Evolutionary conservation across 2,888 invertebrate species (phyloP).

Genomic region (Aleiodes testaceus): DNA sequence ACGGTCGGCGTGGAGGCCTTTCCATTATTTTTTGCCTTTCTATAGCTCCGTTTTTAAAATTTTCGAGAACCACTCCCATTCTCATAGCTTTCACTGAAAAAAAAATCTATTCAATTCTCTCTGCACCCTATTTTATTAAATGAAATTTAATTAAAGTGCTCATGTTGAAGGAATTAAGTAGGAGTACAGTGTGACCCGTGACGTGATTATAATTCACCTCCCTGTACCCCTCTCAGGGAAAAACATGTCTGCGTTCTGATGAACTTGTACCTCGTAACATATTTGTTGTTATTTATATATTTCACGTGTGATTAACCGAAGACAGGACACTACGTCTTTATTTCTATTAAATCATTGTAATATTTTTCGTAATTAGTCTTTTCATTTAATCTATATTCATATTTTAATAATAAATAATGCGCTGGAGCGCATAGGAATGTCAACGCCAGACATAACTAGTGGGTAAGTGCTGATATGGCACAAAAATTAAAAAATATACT

Average conservation of each 20-base stretch:
- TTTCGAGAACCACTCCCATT: no score
- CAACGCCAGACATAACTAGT: slow-evolving; percentile 59
- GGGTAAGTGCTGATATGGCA: slow-evolving; percentile 56
- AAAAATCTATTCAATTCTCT: no score
- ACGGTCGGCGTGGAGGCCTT: no score
- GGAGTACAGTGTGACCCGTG: slow-evolving; percentile 22
- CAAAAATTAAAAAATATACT: slow-evolving; percentile 47
- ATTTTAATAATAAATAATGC: slow-evolving; percentile 57
- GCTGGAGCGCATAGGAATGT: slow-evolving; percentile 55
- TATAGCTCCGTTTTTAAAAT: no score
- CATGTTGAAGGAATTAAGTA: no score
- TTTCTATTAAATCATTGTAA: not conserved
- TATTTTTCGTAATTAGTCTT: slow-evolving; percentile 3
- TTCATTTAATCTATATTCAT: not conserved
- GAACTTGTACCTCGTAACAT: slow-evolving; percentile 43
- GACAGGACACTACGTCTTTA: not conserved
- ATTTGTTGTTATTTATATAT: slow-evolving; percentile 13
- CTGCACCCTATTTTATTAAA: no score
- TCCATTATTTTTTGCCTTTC: no score
- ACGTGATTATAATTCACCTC: slow-evolving; percentile 16
- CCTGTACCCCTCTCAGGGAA: slow-evolving; percentile 12
- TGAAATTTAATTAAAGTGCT: slow-evolving; percentile 1
- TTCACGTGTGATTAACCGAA: slow-evolving; percentile 3
- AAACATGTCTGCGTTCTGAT: slow-evolving; percentile 54
- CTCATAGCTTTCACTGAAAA: no score